phyloP scores from a whole-genome alignment of 2,888 invertebrate genomes.

The Noctua janthina region DNA sequence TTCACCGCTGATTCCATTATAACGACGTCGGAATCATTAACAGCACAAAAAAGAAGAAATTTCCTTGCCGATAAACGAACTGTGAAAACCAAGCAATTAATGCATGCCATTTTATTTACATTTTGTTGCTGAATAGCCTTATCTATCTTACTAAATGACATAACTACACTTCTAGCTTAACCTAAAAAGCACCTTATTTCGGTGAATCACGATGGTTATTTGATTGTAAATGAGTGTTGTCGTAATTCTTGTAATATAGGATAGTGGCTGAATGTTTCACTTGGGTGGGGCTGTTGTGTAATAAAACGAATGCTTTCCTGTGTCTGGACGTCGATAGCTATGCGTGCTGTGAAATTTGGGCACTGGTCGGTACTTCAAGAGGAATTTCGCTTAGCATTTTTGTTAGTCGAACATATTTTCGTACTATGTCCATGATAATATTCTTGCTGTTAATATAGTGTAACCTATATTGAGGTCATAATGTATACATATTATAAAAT shows the following conservation, averaged over 20 bases:
- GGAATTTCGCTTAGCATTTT: constrained; percentile 58
- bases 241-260: constrained; percentile 70
- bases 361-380: constrained; percentile 58
- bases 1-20: constrained; percentile 58
- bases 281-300: constrained; percentile 82
- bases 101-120: constrained; percentile 84
- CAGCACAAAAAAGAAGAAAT: constrained; percentile 70
- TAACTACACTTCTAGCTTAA: constrained; percentile 57
- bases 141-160: constrained; percentile 56
- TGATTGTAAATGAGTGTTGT: constrained; percentile 39
- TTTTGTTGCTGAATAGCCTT: constrained; percentile 74
- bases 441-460: background rate
- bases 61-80: constrained; percentile 78
- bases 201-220: constrained; percentile 66
- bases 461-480: background rate
- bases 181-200: constrained; percentile 65
- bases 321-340: constrained; percentile 78
- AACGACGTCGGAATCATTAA: constrained; percentile 70
- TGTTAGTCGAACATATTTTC: constrained; percentile 21
- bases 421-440: background rate
- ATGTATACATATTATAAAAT: too few species aligned
- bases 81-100: constrained; percentile 86
- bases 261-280: constrained; percentile 76
- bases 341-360: constrained; percentile 75
- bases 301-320: constrained; percentile 85